Evolutionary conservation across 2,797 vertebrate genomes (phyloP), one percentile per base, ranked within the genome.

Genomic region (Nyctibius grandis): DNA sequence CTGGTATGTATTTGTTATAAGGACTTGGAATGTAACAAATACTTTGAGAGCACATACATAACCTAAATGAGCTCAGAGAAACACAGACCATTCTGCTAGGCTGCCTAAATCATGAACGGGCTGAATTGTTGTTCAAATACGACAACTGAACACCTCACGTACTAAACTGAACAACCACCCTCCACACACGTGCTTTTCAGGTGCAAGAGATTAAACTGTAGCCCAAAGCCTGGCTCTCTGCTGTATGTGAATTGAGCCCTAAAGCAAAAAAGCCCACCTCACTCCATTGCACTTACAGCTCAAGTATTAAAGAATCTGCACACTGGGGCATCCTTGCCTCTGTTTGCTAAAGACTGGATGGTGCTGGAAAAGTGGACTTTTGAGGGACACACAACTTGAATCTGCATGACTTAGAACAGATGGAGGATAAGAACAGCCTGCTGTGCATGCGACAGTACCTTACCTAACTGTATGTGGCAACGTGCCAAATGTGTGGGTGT

Each of bases 381-480:
- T 89, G 94, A 95, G 94, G 84, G 92, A 89, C 84, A 78, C 38
- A 56, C 33, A 63, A 67, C 70, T 79, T 89, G 91, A 96, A 93
- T 89, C 84, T 93, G 59, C 81, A 68, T 85, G 91, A 94, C 89
- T 95, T 89, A 59, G 81, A 96, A 91, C 95, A 97, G 96, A 96
- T 95, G 91, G 93, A 96, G 85, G 81, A 70, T 57, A 87, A 85
- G 80, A 87, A 89, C 74, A 82, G 88, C 93, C 91, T 90, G 93
- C 96, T 96, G 95, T 95, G 95, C 68, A 91, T 80, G 94, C 8
- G 13, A 87, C 83, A 94, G 80, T 94, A 70, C 64, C 88, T 96
- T 96, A 89, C 81, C 90, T 85, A 92, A 92, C 81, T 82, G 70
- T 28, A 53, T 36, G n/a, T 91, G 96, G 94, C 96, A 88, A 80